phyloP scores from a whole-genome alignment of 1,140 invertebrate species.

The Hyles euphorbiae region DNA sequence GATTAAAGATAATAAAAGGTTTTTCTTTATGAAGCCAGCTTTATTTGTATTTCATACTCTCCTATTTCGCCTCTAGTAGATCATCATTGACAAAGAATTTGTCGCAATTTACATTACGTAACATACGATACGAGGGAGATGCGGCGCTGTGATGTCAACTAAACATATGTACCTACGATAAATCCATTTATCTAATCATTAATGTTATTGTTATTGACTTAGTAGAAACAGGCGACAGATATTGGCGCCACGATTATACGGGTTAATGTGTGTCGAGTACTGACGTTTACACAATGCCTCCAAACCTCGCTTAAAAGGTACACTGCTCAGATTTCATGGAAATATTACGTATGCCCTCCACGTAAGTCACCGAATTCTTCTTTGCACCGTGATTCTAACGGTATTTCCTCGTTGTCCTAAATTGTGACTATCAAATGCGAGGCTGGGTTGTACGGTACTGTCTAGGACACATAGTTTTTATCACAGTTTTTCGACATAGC shows the following conservation, averaged over 20 bases:
- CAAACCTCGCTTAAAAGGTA: constrained; percentile 3
- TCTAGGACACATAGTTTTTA: too few relatives aligned
- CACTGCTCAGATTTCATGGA: constrained; percentile 1
- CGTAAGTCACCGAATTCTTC: constrained; percentile 9
- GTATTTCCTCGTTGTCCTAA: too few relatives aligned
- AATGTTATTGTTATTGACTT: constrained; percentile 31
- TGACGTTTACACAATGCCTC: constrained; percentile 3
- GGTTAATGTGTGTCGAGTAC: constrained; percentile 35
- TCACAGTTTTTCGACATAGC: too few relatives aligned
- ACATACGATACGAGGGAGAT: background rate
- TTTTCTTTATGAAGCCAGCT: too few relatives aligned
- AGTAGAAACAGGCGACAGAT: constrained; percentile 28
- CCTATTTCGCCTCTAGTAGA: too few relatives aligned
- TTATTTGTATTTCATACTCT: too few relatives aligned
- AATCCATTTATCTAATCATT: constrained; percentile 34
- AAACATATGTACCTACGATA: constrained; percentile 18
- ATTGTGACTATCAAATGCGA: too few relatives aligned
- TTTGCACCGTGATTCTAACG: background rate
- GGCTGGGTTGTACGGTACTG: too few relatives aligned
- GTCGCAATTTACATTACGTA: too few relatives aligned
- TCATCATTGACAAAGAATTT: too few relatives aligned
- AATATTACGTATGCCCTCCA: background rate
- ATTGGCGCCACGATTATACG: constrained; percentile 46
- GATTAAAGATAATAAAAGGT: too few relatives aligned
- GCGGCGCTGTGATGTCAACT: constrained; percentile 7